phyloP scores from a whole-genome alignment of 2,113 vertebrate species.

The Microcebus murinus region DNA sequence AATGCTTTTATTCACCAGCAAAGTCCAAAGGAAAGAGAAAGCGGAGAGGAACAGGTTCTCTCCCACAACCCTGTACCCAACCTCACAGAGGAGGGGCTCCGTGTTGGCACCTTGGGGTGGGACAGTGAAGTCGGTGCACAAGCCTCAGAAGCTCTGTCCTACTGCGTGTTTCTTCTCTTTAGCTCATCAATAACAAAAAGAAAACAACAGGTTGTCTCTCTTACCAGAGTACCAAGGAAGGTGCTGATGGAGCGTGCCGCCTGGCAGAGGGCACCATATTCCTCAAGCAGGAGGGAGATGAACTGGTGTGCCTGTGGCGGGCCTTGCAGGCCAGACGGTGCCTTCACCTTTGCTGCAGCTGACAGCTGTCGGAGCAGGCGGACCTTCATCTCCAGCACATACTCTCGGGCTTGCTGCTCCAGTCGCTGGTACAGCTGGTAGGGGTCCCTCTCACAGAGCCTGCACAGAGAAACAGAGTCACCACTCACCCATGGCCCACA shows the following conservation, averaged over 20 bases:
- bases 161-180: background rate
- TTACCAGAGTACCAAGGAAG: constrained; percentile 97
- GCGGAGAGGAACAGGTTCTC: background rate
- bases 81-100: background rate
- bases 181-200: background rate
- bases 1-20: background rate
- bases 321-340: constrained; percentile 87
- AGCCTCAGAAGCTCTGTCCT: fast-evolving
- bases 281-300: constrained; percentile 96
- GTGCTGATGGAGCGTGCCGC: constrained; percentile 97
- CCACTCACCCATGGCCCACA: background rate
- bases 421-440: constrained; percentile 97
- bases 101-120: fast-evolving
- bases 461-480: constrained; percentile 70
- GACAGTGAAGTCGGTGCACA: background rate
- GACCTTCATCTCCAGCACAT: constrained; percentile 97
- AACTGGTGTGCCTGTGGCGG: constrained; percentile 97
- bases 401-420: constrained; percentile 97
- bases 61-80: background rate
- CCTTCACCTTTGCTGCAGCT: constrained; percentile 87
- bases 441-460: constrained; percentile 97
- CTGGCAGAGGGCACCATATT: constrained; percentile 96
- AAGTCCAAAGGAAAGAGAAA: background rate
- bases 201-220: constrained; percentile 62
- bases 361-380: constrained; percentile 95